These are phyloP conservation scores for Zaprionus tsacasi DNA, from an alignment of 1,140 invertebrate species.

Conservation along the genomic window DNA sequence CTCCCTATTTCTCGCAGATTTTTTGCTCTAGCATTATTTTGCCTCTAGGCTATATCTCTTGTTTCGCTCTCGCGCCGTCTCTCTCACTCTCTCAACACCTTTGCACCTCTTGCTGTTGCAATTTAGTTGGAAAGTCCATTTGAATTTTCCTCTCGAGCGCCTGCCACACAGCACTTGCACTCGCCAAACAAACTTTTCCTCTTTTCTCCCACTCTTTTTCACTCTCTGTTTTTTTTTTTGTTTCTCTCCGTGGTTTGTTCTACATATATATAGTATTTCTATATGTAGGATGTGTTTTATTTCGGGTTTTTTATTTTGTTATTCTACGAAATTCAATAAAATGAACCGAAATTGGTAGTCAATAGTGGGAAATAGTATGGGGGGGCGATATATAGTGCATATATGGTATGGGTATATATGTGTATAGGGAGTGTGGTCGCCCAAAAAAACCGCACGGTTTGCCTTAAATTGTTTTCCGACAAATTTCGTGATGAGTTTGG, in stretches of 20 bases:
- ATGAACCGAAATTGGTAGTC: slow-evolving; percentile 56
- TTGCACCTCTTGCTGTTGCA: slow-evolving; percentile 6
- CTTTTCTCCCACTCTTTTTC: slow-evolving; percentile 1
- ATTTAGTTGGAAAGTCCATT: slow-evolving; percentile 42
- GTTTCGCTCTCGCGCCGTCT: not conserved
- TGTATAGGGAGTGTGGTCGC: slow-evolving; percentile 21
- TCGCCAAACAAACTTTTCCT: slow-evolving; percentile 32
- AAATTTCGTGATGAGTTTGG: slow-evolving; percentile 53
- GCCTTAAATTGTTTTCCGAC: slow-evolving; percentile 78
- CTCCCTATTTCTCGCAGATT: not conserved
- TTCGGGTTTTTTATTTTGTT: slow-evolving; percentile 17
- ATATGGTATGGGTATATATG: too few relatives aligned
- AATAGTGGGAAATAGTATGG: slow-evolving; percentile 34
- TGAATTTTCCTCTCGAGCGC: slow-evolving; percentile 48
- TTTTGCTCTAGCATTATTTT: not conserved
- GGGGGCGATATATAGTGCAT: slow-evolving; percentile 2
- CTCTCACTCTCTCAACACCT: not conserved
- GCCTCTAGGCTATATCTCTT: not conserved
- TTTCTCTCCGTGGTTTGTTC: not conserved
- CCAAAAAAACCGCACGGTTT: slow-evolving; percentile 44
- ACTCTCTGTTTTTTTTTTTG: slow-evolving; percentile 7
- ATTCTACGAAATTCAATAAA: slow-evolving; percentile 68
- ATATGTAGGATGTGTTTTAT: slow-evolving; percentile 9
- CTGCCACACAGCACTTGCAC: slow-evolving; percentile 18
- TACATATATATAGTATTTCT: not conserved